A percentile compares a stretch with the other conserved stretches of the same genome.
These are phyloP conservation scores for Astreopora myriophthalma DNA, from an alignment of 64 coral and sea anemone species.

Conservation along the genomic window DNA sequence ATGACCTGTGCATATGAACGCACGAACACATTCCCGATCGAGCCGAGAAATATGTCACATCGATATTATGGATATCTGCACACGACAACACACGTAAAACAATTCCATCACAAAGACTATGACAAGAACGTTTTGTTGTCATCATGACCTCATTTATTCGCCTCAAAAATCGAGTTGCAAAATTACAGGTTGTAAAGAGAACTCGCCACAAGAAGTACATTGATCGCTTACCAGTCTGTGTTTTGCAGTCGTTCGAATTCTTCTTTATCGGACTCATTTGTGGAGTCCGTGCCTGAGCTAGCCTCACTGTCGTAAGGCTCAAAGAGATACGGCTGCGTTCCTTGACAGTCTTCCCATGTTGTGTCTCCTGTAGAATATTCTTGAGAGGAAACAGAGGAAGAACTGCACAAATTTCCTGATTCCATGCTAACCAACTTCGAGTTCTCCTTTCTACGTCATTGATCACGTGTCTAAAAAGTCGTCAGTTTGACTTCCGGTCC, in stretches of 20 bases:
- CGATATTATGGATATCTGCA: no score
- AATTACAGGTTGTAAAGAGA: no score
- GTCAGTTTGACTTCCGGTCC: neutral
- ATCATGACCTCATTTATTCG: no score
- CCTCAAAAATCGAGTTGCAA: no score
- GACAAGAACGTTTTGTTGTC: no score
- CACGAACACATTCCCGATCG: no score
- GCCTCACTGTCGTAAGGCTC: neutral
- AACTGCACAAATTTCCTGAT: neutral
- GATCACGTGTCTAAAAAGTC: neutral
- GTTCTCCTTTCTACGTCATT: conserved; percentile 3
- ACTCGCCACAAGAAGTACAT: no score
- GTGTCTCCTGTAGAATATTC: neutral
- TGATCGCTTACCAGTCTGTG: neutral
- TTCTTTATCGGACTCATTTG: neutral
- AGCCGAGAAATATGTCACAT: no score
- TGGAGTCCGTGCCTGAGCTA: neutral
- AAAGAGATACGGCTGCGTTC: neutral
- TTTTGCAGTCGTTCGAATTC: neutral
- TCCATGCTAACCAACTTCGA: neutral
- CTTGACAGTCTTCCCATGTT: neutral
- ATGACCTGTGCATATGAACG: no score
- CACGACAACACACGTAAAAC: no score
- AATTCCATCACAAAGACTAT: no score
- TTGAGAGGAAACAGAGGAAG: neutral